Percentiles rank a stretch among this genome's conserved stretches.
These are phyloP conservation scores for Dasypus novemcinctus DNA, from an alignment of 2,113 vertebrate species.

Conservation along the genomic window DNA sequence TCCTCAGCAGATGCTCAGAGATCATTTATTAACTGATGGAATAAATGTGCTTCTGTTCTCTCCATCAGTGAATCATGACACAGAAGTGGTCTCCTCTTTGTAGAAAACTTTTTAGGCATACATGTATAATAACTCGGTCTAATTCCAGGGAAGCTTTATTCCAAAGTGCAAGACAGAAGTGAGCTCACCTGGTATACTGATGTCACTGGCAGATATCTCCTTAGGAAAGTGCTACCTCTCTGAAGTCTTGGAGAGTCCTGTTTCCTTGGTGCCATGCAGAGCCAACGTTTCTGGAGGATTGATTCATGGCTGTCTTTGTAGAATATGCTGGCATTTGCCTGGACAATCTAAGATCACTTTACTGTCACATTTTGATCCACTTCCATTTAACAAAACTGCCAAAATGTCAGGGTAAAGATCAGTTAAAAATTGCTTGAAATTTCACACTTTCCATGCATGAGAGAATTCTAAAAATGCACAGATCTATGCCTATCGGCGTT, in stretches of 20 bases:
- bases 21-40: fast-evolving
- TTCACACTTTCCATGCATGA: not conserved
- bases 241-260: fast-evolving
- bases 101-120: fast-evolving
- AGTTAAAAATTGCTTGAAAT: not conserved
- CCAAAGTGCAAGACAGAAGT: not conserved
- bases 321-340: not conserved
- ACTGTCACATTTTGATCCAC: not conserved
- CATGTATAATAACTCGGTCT: fast-evolving
- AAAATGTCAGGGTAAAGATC: not conserved
- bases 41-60: fast-evolving
- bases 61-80: not conserved
- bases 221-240: no score
- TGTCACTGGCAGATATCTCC: fast-evolving
- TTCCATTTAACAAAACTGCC: not conserved
- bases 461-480: not conserved
- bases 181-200: not conserved
- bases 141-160: fast-evolving
- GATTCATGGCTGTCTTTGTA: not conserved
- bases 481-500: fast-evolving
- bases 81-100: fast-evolving
- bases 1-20: fast-evolving
- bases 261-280: fast-evolving
- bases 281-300: fast-evolving
- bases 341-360: no score